These are phyloP conservation scores for Nephrocerus scutellatus DNA, from an alignment of 2,888 invertebrate species.

Conservation along the genomic window DNA sequence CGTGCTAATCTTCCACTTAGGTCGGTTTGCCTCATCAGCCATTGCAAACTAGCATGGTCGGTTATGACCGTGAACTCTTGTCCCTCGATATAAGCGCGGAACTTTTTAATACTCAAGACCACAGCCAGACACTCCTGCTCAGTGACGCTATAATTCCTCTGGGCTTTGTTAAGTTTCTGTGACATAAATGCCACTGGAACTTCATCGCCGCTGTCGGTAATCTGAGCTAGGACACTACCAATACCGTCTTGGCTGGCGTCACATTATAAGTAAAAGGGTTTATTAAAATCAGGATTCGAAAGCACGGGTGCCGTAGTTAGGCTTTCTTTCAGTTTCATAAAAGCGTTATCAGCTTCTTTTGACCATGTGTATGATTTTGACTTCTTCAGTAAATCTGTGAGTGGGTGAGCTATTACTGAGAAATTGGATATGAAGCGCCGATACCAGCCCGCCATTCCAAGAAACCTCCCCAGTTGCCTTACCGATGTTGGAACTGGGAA, in stretches of 20 bases:
- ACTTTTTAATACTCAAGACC: too few species aligned
- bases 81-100: too few species aligned
- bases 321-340: too few species aligned
- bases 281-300: constrained; percentile 14
- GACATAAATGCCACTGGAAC: constrained; percentile 15
- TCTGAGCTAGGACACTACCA: constrained; percentile 13
- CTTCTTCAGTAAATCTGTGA: constrained; percentile 19
- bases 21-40: too few species aligned
- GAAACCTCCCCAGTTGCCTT: constrained; percentile 17
- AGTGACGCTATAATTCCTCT: too few species aligned
- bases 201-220: constrained; percentile 9
- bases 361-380: constrained; percentile 1
- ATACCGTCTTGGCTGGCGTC: constrained; percentile 18
- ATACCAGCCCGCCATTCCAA: constrained; percentile 23
- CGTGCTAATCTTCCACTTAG: too few species aligned
- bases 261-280: constrained; percentile 17
- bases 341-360: too few species aligned
- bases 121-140: too few species aligned
- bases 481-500: constrained; percentile 13
- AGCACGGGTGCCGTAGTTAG: constrained; percentile 12
- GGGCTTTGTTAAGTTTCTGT: too few species aligned
- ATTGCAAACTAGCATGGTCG: too few species aligned
- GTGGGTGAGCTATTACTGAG: constrained; percentile 14
- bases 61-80: too few species aligned
- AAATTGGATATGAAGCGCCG: constrained; percentile 17